These are phyloP conservation scores for Dryobates pubescens DNA, from an alignment of 2,797 vertebrate genomes.

Conservation along the genomic window DNA sequence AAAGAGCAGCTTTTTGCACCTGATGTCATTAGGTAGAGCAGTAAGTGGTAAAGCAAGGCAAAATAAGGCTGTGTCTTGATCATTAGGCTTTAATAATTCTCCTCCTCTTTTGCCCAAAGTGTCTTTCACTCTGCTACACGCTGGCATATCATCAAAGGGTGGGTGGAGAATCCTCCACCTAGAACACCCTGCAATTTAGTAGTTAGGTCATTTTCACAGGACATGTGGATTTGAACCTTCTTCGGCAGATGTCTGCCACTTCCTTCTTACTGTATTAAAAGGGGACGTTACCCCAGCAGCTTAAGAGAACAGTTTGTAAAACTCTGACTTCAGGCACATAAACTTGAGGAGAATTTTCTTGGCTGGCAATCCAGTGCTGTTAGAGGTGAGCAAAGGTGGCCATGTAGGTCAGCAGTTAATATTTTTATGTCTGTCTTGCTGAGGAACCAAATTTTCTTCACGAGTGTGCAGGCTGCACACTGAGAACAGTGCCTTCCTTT, in stretches of 20 bases:
- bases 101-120: not conserved
- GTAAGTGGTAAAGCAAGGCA: not conserved
- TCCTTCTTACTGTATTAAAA: not conserved
- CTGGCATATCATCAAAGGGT: slow-evolving; percentile 47
- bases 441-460: not conserved
- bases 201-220: not conserved
- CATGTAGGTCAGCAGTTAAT: accelerated
- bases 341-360: not conserved
- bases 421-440: not conserved
- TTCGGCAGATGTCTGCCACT: not conserved
- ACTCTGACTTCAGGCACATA: not conserved
- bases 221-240: not conserved
- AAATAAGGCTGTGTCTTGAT: not conserved
- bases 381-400: not conserved
- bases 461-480: accelerated
- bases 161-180: slow-evolving; percentile 2
- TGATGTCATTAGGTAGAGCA: not conserved
- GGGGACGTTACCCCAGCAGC: not conserved
- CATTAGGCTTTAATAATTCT: slow-evolving; percentile 1
- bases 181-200: slow-evolving; percentile 28
- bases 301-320: not conserved
- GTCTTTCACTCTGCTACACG: not conserved
- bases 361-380: not conserved
- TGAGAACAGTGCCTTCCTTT: not conserved
- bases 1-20: not conserved